Base-by-base conservation (phyloP, 1,140 invertebrate genomes). In the Steinernema khuongi region DNA sequence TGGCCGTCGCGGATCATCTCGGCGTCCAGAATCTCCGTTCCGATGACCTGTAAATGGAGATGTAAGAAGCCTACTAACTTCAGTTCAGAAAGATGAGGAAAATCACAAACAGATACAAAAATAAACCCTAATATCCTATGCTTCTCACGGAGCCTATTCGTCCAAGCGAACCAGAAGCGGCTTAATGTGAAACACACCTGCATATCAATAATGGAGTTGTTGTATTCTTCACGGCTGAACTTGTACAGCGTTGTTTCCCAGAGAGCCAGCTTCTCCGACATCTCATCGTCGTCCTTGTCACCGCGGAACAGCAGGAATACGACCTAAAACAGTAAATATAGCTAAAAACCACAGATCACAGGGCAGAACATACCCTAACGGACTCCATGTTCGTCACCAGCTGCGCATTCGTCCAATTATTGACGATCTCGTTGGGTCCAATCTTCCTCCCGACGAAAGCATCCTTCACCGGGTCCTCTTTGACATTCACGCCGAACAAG, bases 1-100 rank as follows among this genome's bases (percentile, higher is more conserved):
- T 79, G 50, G 11, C 76, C 81, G 41, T 83, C 81, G 11, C 72
- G 69, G 22, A 83, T 84, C 81, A 83, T 83, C 43, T 83, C 81
- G 30, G 72, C 44, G 69, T 83, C 81, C 18, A 83, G 33, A 60
- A 83, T 75, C 43, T 84, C 78, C 0, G 75, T 75, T 19, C 81
- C 82, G 36, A 83, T 78, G n/a, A 82, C 71, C 74, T 75, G 19
- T 71, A 70, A 72, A 70, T 11, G 44, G 14, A n/a, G 19, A 19
- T 68, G 18, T 29, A 68, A 19, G n/a, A 17, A n/a, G 31, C 17
- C 17, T 68, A 17, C 68, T 50, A 66, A 41, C n/a, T 72, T n/a
- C 14, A 74, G n/a, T 44, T 19, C 22, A 31, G 14, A 19, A 19
- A 19, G 11, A 32, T 14, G n/a, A n/a, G n/a, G n/a, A n/a, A n/a